Evolutionary conservation across 1,140 invertebrate genomes (phyloP).

Genomic region (Diachasmimorpha longicaudata): DNA sequence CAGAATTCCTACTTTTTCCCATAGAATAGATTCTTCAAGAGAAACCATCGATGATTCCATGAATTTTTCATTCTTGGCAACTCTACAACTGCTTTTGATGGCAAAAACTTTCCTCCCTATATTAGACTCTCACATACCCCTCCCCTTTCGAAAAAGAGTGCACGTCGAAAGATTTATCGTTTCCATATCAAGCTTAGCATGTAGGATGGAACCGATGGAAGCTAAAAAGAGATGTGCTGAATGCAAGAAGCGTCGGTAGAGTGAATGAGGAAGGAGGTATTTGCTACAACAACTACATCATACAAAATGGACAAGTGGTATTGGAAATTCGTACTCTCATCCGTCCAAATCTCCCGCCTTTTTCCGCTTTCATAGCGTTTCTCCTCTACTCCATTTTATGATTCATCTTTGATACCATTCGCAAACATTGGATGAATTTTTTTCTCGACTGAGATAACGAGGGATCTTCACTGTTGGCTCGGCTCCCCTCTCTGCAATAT

Average conservation of each 20-base stretch:
- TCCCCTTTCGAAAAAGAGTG: conserved; percentile 9
- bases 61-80: conserved; percentile 26
- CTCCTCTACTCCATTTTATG: background rate
- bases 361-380: background rate
- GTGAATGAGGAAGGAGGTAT: background rate
- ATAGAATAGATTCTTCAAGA: conserved; percentile 1
- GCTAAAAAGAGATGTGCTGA: background rate
- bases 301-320: conserved; percentile 17
- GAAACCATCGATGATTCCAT: conserved; percentile 21
- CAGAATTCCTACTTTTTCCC: background rate
- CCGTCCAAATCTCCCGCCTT: background rate
- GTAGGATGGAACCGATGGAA: background rate
- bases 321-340: conserved; percentile 17
- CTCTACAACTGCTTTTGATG: conserved; percentile 9
- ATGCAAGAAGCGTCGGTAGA: background rate
- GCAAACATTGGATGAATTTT: conserved; percentile 19
- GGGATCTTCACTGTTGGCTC: background rate
- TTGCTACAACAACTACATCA: conserved; percentile 16
- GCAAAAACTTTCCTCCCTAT: background rate
- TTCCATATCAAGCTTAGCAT: conserved; percentile 18
- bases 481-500: background rate
- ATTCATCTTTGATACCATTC: conserved; percentile 17
- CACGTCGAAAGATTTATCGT: conserved; percentile 25
- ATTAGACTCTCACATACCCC: background rate
- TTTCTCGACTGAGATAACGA: background rate